Evolutionary conservation across 1,140 invertebrate species (phyloP), one percentile per base, ranked within the genome.

Genomic region (Calosoma granatense): DNA sequence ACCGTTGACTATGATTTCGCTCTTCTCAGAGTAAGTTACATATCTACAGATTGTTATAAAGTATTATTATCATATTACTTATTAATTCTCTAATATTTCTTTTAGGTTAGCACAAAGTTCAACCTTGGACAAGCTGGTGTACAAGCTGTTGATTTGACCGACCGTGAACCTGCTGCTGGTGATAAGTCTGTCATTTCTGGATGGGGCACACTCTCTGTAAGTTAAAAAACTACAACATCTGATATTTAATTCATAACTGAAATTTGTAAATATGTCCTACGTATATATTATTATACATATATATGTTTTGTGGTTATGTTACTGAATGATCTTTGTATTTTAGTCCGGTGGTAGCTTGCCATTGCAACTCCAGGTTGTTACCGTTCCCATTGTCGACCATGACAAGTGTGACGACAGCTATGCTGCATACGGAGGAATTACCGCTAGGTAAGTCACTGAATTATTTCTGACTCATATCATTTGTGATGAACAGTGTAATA

Each of bases 121-220:
- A n/a, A 11, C n/a, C n/a, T 30, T 41, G 20, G 30, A 39, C 53
- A 23, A 58, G 61, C 11, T 0, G 30, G 12, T 51, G 61, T 20
- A 51, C 54, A 53, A 20, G 20, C 51, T 20, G 51, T 53, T 20
- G 51, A 17, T 2, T 11, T 53, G 20, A 21, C 9, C 20, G 22
- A 9, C 11, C 3, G 11, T 20, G 20, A 53, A 12, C 22, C 51
- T 60, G n/a, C 15, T 20, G 3, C 6, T 22, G 61, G 51, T n/a
- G 22, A 20, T 6, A 19, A 23, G 4, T 59, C 55, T 9, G 72
- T 73, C 56, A 77, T 81, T 21, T 76, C 81, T 12, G 83, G 83
- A 17, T 85, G 82, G 83, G 77, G 79, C 11, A 22, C 23, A 11
- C 4, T 60, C 12, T 1, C 22, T 14, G 55, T 61, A 52, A 36